Base-by-base conservation (phyloP, 2,797 vertebrate species). In the Lagodon rhomboides region DNA sequence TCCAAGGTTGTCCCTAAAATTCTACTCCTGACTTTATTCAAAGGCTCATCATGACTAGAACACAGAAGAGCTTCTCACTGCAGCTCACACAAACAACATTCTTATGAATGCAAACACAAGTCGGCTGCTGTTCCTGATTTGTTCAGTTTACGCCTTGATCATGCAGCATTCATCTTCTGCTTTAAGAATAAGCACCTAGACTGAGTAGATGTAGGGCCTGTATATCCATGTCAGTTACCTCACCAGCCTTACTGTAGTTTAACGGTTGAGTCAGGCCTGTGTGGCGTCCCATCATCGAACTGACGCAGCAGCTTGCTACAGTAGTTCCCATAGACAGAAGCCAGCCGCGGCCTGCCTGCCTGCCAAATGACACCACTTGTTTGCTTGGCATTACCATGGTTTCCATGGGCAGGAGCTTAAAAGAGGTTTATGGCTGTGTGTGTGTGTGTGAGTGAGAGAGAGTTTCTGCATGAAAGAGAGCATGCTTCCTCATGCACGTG, bases 331-430 rank as follows among this genome's bases (percentile, higher is more conserved):
- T 55, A 68, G 43, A 73, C 20, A 1, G 62, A 71, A 47, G 70
- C 77, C 82, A 79, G 65, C 0, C 4, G 51, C 67, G 9, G 73
- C 64, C 73, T 7, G 69, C 64, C 73, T 7, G 69, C 23, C 56
- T 61, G 67, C 72, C 51, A 80, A 76, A 73, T 65, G 44, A 54
- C 16, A 77, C 23, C 73, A 49, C 59, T 87, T 86, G 87, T 92
- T 88, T 91, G 70, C 83, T 85, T 77, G 65, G 77, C 56, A 73
- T 86, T 78, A 70, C 82, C 71, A 82, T 77, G 77, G 83, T 88
- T 90, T 86, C 78, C 51, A 53, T 53, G 70, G 65, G 59, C 73
- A 58, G 58, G 20, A 68, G 76, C 56, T 69, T 56, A 27, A 55
- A 71, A 53, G 55, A 60, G 25, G 49, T 22, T 12, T 55, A 20